These are phyloP conservation scores for Himalopsyche anomala DNA, from an alignment of 2,888 invertebrate species.

Conservation along the genomic window DNA sequence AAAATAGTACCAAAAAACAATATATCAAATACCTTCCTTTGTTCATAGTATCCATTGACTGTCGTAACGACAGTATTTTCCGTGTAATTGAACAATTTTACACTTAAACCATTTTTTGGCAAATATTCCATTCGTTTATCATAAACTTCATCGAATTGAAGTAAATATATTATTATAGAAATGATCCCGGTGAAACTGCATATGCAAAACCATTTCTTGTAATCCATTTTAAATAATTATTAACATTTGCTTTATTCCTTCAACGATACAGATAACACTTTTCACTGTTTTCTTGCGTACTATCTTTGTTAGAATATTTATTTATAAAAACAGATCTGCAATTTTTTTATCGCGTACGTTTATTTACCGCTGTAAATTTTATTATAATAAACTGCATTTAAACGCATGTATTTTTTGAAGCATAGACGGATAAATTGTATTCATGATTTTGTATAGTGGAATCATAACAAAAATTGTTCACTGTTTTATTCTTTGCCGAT, in stretches of 20 bases:
- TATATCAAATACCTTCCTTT: conserved; percentile 44
- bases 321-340: background rate
- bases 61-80: background rate
- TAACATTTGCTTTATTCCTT: background rate
- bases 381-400: no score
- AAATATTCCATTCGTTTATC: background rate
- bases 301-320: no score
- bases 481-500: no score
- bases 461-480: no score
- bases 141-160: background rate
- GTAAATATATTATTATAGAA: background rate
- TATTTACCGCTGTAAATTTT: no score
- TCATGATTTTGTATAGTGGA: no score
- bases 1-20: background rate
- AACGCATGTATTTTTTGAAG: no score
- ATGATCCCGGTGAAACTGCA: background rate
- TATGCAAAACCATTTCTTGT: conserved; percentile 1
- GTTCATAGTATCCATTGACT: conserved; percentile 41
- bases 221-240: background rate
- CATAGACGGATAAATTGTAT: no score
- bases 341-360: no score
- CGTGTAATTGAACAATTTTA: background rate
- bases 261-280: no score
- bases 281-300: no score
- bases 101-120: background rate